Conservation (phyloP, 2,113 vertebrate genomes). For the Ciconia boyciana region DNA sequence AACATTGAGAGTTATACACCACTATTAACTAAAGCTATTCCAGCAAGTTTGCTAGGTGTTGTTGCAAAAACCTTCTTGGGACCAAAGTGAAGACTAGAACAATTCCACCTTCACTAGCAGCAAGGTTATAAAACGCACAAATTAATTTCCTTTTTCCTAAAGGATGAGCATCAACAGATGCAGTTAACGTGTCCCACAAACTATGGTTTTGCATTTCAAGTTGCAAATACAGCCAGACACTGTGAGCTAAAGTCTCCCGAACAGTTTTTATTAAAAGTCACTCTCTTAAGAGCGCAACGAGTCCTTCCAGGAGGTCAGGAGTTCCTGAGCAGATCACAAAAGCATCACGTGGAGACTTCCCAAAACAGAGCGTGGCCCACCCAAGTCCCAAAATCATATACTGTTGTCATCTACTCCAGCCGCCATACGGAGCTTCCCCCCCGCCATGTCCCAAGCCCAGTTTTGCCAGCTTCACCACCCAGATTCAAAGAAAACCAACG, state of each 20-base stretch:
- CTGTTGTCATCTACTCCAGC: too few species aligned
- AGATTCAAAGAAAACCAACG: fast-evolving
- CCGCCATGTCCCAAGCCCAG: not conserved
- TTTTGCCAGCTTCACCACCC: too few species aligned
- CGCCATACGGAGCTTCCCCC: fast-evolving
- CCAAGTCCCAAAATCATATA: not conserved
- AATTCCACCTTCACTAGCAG: fast-evolving
- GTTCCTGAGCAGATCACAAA: fast-evolving
- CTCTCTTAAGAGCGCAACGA: fast-evolving
- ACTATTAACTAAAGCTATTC: not conserved
- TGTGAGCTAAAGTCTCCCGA: fast-evolving
- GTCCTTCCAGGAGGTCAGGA: not conserved
- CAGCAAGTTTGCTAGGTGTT: not conserved
- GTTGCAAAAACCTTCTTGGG: not conserved
- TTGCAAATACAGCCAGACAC: not conserved
- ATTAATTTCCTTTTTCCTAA: too few species aligned
- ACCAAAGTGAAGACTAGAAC: not conserved
- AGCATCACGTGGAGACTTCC: not conserved
- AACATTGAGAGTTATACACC: fast-evolving
- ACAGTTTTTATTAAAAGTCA: not conserved
- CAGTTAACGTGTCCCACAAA: fast-evolving
- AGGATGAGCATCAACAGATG: not conserved
- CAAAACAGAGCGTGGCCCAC: fast-evolving
- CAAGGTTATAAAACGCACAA: fast-evolving
- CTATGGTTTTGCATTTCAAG: fast-evolving